Percentiles rank a stretch among this genome's conserved stretches.
Conservation (phyloP, 2,888 invertebrate species). For the Drosophila nigricruria region DNA sequence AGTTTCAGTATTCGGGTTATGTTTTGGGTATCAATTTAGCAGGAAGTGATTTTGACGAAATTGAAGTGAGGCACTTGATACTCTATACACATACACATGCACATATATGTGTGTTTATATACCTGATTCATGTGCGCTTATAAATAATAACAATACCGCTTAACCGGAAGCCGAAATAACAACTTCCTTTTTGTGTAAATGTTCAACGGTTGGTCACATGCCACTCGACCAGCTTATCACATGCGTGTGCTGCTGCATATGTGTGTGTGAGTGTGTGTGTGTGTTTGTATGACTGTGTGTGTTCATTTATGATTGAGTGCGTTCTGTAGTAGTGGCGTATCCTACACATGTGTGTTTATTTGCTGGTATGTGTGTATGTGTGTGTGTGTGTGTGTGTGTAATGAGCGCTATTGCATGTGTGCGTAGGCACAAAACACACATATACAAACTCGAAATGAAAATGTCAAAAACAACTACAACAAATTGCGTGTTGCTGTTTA, state of each 20-base stretch:
- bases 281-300: neutral
- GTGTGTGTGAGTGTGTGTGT: conserved; percentile 28
- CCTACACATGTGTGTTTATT: neutral
- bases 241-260: conserved; percentile 23
- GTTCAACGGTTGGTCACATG: conserved; percentile 74
- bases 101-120: conserved; percentile 2
- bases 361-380: neutral
- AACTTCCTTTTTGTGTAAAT: conserved; percentile 77
- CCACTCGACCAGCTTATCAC: conserved; percentile 50
- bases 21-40: conserved; percentile 14
- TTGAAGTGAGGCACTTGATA: conserved; percentile 26
- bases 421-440: conserved; percentile 27
- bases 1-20: neutral
- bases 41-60: conserved; percentile 34
- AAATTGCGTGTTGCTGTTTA: conserved; percentile 66
- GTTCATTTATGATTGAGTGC: conserved; percentile 76
- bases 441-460: conserved; percentile 52
- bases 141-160: conserved; percentile 78
- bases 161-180: conserved; percentile 81
- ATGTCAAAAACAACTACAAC: conserved; percentile 67
- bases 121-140: conserved; percentile 52
- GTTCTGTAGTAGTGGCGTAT: conserved; percentile 38
- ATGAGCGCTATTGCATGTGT: conserved; percentile 55
- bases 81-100: neutral
- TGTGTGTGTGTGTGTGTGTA: conserved; percentile 47